A percentile compares a stretch with the other conserved stretches of the same genome.
Conservation (phyloP, 1,140 invertebrate genomes). For the Platyscapa corneri region DNA sequence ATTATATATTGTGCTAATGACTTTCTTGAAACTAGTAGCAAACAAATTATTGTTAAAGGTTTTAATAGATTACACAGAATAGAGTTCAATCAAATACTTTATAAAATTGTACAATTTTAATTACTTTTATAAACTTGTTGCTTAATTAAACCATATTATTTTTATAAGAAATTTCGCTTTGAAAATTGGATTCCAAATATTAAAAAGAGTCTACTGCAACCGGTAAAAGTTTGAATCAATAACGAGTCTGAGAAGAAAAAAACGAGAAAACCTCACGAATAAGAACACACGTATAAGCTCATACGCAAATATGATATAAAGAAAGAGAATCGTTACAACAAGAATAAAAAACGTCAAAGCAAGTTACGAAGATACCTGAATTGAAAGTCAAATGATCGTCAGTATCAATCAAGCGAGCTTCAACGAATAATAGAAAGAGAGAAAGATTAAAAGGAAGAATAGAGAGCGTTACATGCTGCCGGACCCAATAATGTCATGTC, state of each 20-base stretch:
- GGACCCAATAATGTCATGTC: slow-evolving; percentile 19
- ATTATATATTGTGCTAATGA: no score
- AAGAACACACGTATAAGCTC: background rate
- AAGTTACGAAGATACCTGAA: slow-evolving; percentile 16
- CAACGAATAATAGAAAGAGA: slow-evolving; percentile 22
- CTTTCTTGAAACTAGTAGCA: no score
- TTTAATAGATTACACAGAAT: no score
- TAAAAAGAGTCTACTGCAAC: background rate
- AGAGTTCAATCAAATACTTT: no score
- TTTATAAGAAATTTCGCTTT: background rate
- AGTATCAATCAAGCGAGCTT: slow-evolving; percentile 12
- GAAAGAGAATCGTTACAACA: background rate
- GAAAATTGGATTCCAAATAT: background rate
- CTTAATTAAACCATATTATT: background rate
- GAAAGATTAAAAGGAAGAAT: slow-evolving; percentile 11
- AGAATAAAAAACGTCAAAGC: background rate
- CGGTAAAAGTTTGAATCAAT: background rate
- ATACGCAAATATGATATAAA: slow-evolving; percentile 15
- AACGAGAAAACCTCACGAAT: slow-evolving; percentile 1
- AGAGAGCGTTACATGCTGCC: background rate
- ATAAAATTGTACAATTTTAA: background rate
- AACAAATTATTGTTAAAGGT: no score
- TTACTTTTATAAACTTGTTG: background rate
- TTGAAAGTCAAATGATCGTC: slow-evolving; percentile 38
- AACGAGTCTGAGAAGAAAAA: background rate